These are phyloP conservation scores for Tragulus kanchil DNA, from an alignment of 2,113 vertebrate genomes.

Conservation along the genomic window DNA sequence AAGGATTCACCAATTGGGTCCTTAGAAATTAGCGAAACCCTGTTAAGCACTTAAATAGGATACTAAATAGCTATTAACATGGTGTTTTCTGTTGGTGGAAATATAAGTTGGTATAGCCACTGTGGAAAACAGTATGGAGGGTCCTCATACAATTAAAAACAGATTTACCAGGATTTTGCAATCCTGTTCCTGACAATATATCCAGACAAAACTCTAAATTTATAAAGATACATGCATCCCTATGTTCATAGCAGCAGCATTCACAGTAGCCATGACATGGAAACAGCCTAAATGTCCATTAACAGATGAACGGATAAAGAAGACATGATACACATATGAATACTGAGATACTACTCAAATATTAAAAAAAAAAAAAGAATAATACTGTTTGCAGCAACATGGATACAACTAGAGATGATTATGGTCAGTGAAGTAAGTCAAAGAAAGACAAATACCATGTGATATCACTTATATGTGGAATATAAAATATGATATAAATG, in stretches of 20 bases:
- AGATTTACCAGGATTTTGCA: background rate
- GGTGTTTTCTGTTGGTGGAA: background rate
- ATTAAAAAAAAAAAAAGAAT: background rate
- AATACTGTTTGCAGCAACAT: background rate
- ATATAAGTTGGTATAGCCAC: background rate
- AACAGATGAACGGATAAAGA: background rate
- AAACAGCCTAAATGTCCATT: too few species aligned
- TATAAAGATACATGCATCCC: background rate
- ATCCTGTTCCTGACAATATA: background rate
- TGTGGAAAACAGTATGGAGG: background rate
- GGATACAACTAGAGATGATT: background rate
- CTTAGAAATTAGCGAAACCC: constrained; percentile 1
- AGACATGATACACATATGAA: background rate
- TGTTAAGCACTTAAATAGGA: background rate
- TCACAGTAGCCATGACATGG: background rate
- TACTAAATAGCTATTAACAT: background rate
- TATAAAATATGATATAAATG: background rate
- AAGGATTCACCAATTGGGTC: background rate
- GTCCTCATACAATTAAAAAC: background rate
- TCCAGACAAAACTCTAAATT: background rate
- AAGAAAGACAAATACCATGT: background rate
- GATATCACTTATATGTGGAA: background rate
- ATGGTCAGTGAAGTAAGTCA: background rate
- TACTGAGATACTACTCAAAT: background rate
- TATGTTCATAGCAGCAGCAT: background rate